Evolutionary conservation across 2,888 invertebrate species (phyloP), one percentile per base, ranked within the genome.

Genomic region (Andrena trimmerana): DNA sequence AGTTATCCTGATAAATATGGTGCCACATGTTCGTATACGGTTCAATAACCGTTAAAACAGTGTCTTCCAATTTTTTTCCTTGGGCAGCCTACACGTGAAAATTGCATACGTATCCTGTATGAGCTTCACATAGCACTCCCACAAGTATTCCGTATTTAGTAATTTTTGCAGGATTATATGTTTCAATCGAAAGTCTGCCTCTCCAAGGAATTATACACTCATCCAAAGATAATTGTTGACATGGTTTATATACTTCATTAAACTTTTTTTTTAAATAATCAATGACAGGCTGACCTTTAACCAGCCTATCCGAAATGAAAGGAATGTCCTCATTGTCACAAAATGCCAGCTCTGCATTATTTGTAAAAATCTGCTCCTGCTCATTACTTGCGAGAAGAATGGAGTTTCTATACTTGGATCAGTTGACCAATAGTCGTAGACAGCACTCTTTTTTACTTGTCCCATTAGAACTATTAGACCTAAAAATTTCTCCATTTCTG

Each of bases 191-290:
- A 0, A 52, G 63, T 71, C 62, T 73, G 20, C 89, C 88, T 69
- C 86, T 29, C 83, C 86, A 89, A 29, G 87, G 88, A 62, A 89
- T 81, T 60, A 89, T 81, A 59, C 86, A 75, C 69, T 87, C 87
- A 72, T 89, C 85, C 10, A 89, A 50, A 24, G 84, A 81, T 31
- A 86, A 54, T 75, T 85, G 65, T 67, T 78, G 77, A 60, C 36
- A 8, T 10, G 82, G 86, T 69, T 75, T 86, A 71, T 86, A 87
- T 20, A 82, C 62, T 6, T 65, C 13, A 52, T 50, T 59, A 84
- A 87, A 87, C 60, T 69, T 84, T n/a, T 13, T 2, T 48, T 60
- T n/a, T 31, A 81, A 77, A 59, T 86, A 80, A 68, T 65, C 63
- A 16, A 87, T 57, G n/a, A 84, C 76, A 65, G 77, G 75, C 54